Percentiles rank a stretch among this genome's conserved stretches.
phyloP scores from a whole-genome alignment of 2,797 vertebrate genomes.

The Spinibarbus caldwelli region DNA sequence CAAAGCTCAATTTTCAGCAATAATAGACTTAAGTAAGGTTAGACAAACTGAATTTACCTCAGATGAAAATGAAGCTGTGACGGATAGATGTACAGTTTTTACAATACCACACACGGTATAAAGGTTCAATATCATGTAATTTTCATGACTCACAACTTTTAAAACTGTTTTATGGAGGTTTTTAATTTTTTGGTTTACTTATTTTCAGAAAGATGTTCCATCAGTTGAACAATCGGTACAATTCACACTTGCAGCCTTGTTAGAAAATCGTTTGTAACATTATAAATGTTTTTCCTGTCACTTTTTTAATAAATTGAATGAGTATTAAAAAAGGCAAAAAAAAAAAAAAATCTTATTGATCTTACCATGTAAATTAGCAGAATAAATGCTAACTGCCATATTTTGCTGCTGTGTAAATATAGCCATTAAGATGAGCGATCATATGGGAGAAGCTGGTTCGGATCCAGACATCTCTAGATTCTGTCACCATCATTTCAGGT shows the following conservation, averaged over 20 bases:
- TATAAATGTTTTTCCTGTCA: background rate
- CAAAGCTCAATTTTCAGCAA: background rate
- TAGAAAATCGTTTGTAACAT: background rate
- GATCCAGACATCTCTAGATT: background rate
- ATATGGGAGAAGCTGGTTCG: background rate
- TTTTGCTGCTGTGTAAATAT: background rate
- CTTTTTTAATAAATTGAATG: background rate
- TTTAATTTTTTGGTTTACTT: too few relatives aligned
- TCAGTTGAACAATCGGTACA: too few relatives aligned
- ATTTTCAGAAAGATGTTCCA: too few relatives aligned
- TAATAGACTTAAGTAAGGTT: background rate
- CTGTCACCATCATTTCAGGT: background rate
- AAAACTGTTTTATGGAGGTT: background rate
- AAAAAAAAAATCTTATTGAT: background rate
- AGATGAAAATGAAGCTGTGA: background rate
- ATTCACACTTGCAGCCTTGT: background rate
- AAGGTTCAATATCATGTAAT: background rate
- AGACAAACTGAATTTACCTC: background rate
- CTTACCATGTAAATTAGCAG: background rate
- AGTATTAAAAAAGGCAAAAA: too few relatives aligned
- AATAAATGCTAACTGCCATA: background rate
- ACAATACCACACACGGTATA: background rate
- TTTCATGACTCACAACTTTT: background rate
- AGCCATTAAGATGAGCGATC: background rate
- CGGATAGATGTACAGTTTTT: background rate